Conservation (phyloP, 2,888 invertebrate species). For the Sycophila texana region DNA sequence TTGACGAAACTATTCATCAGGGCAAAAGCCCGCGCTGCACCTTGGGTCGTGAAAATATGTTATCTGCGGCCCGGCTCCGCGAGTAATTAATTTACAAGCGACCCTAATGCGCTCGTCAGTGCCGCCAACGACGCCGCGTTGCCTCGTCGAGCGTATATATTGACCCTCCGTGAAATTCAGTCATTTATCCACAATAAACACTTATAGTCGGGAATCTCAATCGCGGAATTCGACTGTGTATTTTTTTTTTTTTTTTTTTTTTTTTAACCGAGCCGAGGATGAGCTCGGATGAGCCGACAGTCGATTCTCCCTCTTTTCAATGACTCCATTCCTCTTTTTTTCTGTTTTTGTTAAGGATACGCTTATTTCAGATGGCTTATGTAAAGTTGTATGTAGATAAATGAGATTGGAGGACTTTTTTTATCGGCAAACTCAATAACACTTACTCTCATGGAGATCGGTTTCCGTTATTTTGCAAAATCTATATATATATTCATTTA, state of each 20-base stretch:
- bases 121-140: not conserved
- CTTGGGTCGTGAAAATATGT: constrained; percentile 28
- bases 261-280: not conserved
- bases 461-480: no score
- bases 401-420: no score
- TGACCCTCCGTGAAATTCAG: constrained; percentile 37
- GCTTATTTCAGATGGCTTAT: no score
- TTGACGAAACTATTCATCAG: constrained; percentile 45
- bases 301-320: no score
- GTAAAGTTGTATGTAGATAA: no score
- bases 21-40: not conserved
- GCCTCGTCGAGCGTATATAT: constrained; percentile 19
- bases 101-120: no score
- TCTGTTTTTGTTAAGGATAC: no score
- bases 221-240: not conserved
- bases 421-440: no score
- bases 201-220: not conserved
- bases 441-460: no score
- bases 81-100: constrained; percentile 44
- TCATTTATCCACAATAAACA: constrained; percentile 25
- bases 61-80: constrained; percentile 18
- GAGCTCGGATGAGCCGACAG: no score
- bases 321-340: no score
- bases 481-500: no score
- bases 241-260: not conserved